Evolutionary conservation across 2,888 invertebrate species (phyloP), one percentile per base, ranked within the genome.

Genomic region (Venusia cambrica): DNA sequence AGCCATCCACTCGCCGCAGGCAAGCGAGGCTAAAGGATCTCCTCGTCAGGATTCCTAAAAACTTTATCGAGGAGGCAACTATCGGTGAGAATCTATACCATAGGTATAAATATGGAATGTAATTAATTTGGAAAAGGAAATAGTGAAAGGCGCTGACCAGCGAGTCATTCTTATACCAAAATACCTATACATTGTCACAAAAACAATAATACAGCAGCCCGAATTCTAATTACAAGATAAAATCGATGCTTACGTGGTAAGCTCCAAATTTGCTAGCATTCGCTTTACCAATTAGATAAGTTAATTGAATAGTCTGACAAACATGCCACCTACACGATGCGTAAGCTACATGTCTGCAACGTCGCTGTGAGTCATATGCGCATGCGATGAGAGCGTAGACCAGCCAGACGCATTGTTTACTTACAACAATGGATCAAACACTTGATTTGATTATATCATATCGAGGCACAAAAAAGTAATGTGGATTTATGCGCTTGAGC

Each of bases 401-500:
- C n/a, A n/a, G n/a, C 73, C 72, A 81, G 80, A 81, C 81, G 69
- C 66, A 76, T 77, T 75, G 78, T 84, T 75, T 78, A n/a, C n/a
- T n/a, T n/a, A 75, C 73, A 77, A 77, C 77, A 84, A 83, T 79
- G 73, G 73, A 73, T 74, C 72, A 76, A 69, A 53, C 62, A 63
- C 64, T 73, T 73, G 72, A 76, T 75, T 73, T 68, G 76, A 81
- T 84, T 81, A 80, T 77, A 76, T 77, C 72, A 76, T 74, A 68
- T 62, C 54, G 47, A 34, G 38, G 54, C 50, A 68, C 64, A 80
- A 81, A 76, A 78, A 78, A 64, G 46, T 45, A 51, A 54, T 57
- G 57, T 60, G 55, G 54, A 67, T 57, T 37, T 57, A 55, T 56
- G 68, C 59, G 58, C 53, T 62, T 62, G 45, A 51, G 44, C 48